Evolutionary conservation across 2,888 invertebrate genomes (phyloP), one percentile per base, ranked within the genome.

Genomic region (Perizoma affinitatum): DNA sequence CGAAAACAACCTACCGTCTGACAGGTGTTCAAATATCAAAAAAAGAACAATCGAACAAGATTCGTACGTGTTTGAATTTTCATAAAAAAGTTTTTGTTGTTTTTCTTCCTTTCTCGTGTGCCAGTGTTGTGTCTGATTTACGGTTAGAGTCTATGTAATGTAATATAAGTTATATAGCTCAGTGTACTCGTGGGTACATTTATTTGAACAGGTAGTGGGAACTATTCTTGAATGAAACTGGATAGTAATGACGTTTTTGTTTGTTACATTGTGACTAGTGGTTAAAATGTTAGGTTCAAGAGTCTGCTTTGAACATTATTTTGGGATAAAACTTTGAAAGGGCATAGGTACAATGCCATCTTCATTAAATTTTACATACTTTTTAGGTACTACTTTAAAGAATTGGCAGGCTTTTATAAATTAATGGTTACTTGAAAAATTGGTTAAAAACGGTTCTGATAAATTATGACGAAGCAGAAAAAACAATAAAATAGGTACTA

Each of bases 11-110:
- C 65, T 58, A 60, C 61, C 63, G 75, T 67, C 72, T 78, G 76
- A 83, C 86, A 87, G 82, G 82, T 86, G 87, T 72, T 73, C 69
- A 72, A 74, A 72, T 72, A 70, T 70, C 68, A 69, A 74, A 74
- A 71, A 73, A 73, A 47, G 22, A 46, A 58, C 34, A 44, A 52
- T 58, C 54, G 58, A 72, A 79, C 82, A 82, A 85, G 82, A 84
- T 84, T 84, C 83, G 82, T 85, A 83, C 80, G 82, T 76, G 75
- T 76, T 71, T 76, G 66, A 58, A 48, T 58, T 58, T 60, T 60
- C 48, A 46, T 42, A 52, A 57, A 63, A 59, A 61, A 54, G 43
- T 60, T 64, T 63, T 38, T 22, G 33, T 59, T 47, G 36, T 59
- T 62, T 66, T 61, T 54, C 10, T 51, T n/a, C 10, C 10, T 53